Evolutionary conservation across 2,113 vertebrate species (phyloP), one percentile per base, ranked within the genome.

Genomic region (Gambusia holbrooki): DNA sequence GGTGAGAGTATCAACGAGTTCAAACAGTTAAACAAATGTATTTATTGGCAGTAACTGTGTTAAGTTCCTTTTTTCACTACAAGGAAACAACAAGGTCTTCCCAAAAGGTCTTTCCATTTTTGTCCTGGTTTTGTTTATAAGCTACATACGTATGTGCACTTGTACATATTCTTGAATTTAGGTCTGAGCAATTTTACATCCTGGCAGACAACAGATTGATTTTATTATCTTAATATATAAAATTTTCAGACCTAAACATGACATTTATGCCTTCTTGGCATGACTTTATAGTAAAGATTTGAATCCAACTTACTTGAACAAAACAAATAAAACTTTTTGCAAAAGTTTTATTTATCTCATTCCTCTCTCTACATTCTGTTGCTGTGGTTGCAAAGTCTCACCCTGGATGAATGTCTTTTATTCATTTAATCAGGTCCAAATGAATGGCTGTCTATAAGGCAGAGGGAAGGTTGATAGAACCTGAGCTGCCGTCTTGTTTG

Each of bases 401-500:
- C 79, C 60, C 58, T 75, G 76, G 83, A 74, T 68, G 54, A 70
- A 78, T 77, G 69, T 45, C 54, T 80, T 83, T 89, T 81, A 37
- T 88, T 81, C 62, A 81, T 86, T 89, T 85, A 84, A 90, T 91
- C 81, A 84, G 74, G 80, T 88, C 70, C 37, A 79, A 89, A 84
- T 77, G 69, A 89, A 86, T 67, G 70, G 69, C 65, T 29, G 22
- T 69, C 75, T 63, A 63, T 83, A 54, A 29, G 74, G 7, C 27
- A 2, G 35, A 74, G 40, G 32, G 69, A 68, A 80, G 76, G 61
- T 45, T 48, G 71, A 82, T 60, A 32, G 72, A 80, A 81, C 54
- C 66, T 54, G 33, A 67, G 71, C 80, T 71, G 71, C 80, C 29
- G 78, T 82, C 85, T 76, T 84, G 80, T 61, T 61, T 29, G 86